Evolutionary conservation across 2,797 vertebrate species (phyloP).

Genomic region (Scolopax rusticola): DNA sequence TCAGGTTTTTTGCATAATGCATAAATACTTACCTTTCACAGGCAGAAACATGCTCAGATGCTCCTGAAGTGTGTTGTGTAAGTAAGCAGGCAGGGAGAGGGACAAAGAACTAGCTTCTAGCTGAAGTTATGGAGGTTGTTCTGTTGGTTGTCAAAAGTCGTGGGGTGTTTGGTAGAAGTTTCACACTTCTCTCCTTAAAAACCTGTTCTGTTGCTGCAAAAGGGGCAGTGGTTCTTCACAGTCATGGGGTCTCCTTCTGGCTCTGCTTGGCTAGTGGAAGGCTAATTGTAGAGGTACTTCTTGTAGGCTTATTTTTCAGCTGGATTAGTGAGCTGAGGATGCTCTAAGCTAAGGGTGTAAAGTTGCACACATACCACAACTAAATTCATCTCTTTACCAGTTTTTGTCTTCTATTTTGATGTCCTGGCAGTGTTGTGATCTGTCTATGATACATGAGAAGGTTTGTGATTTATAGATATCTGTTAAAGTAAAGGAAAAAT

Average conservation of each 20-base stretch:
- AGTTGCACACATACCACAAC: not conserved
- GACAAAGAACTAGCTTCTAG: not conserved
- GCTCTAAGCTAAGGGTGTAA: not conserved
- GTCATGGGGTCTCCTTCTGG: fast-evolving
- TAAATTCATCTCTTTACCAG: not conserved
- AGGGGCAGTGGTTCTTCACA: not conserved
- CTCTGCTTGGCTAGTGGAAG: not conserved
- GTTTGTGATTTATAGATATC: not conserved
- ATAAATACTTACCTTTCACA: not conserved
- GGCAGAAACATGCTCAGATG: not conserved
- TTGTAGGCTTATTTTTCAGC: not conserved
- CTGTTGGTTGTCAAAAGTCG: not conserved
- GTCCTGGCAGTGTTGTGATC: not conserved
- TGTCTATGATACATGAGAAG: not conserved
- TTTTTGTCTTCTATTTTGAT: not conserved
- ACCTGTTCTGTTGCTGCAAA: not conserved
- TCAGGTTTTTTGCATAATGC: not conserved
- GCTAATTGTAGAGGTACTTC: not conserved
- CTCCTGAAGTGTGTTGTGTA: not conserved
- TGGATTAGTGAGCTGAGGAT: not conserved
- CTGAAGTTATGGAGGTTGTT: not conserved
- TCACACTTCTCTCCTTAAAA: not conserved
- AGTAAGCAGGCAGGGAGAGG: not conserved
- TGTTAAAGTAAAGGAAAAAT: not conserved
- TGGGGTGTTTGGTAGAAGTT: not conserved